Base-by-base conservation (phyloP, 1,140 invertebrate species). In the Ruditapes philippinarum region DNA sequence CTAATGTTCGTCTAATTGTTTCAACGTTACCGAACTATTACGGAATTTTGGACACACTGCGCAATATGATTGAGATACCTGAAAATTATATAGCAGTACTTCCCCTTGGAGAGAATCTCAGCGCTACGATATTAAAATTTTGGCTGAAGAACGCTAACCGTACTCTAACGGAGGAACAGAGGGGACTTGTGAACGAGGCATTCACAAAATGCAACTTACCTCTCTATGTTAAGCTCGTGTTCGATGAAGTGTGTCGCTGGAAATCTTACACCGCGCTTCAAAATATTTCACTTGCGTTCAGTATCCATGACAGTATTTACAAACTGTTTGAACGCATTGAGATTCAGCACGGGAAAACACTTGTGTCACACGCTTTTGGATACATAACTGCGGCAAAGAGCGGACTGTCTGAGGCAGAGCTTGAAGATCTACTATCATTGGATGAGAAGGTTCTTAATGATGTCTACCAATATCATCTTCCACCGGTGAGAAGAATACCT, bases 301-400 rank as follows among this genome's bases (percentile, higher is more conserved):
- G 98, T 9, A 99, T 99, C 0, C 99, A 99, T 97, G 99, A 99
- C 94, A 98, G 98, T 22, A 99, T 99, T 92, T 99, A 99, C 97
- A 98, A 99, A 97, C 96, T 96, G 42, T 95, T 94, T 85, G 95
- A 95, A 81, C 82, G 93, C 33, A 94, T 96, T 31, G 95, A 96
- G 86, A 92, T 91, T 25, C 94, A 95, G 73, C 95, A 96, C 74
- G 95, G 95, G 7, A 93, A 94, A 74, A 95, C 94, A 22, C 92
- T 96, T 2, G 95, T 96, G 11, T 93, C 93, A 0, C 95, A 95
- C 73, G 95, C 95, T 0, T 93, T 96, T 11, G 95, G 95, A 5
- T 95, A 95, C 85, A 95, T 96, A 31, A 95, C 95, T 3, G 95
- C 95, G 0, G 95, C 95, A 0, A 95, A 95, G 90, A 94, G 94